Conservation (phyloP, 2,113 vertebrate species). For the Tyrannus savana region DNA sequence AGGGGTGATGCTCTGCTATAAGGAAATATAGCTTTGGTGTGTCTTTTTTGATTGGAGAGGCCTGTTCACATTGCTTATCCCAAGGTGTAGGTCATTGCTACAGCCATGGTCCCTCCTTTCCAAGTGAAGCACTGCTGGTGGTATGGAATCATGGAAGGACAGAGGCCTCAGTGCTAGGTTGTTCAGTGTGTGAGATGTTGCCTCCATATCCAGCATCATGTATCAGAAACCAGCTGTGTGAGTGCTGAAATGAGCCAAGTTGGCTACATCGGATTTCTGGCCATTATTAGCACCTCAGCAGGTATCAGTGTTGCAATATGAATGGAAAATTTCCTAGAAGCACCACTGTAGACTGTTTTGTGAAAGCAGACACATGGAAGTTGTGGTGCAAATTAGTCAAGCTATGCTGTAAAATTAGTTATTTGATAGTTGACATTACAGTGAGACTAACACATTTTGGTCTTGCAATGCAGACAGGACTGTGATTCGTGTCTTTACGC, state of each 20-base stretch:
- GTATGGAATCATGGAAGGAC: background rate
- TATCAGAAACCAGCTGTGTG: background rate
- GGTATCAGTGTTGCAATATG: background rate
- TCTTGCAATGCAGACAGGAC: background rate
- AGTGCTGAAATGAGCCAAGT: background rate
- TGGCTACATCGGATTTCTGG: background rate
- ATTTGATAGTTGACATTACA: background rate
- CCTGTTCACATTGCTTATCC: background rate
- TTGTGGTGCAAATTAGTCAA: background rate
- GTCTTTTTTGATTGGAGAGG: background rate
- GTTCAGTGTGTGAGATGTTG: background rate
- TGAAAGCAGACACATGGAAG: background rate
- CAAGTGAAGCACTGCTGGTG: background rate
- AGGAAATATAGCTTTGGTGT: background rate
- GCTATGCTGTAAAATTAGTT: background rate
- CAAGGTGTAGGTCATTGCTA: background rate
- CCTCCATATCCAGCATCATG: background rate
- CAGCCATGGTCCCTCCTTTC: rapidly evolving
- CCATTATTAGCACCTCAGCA: background rate
- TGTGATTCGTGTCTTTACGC: conserved; percentile 1
- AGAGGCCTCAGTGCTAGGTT: background rate
- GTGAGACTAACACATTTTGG: background rate
- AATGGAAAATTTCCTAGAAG: background rate
- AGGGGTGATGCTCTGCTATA: background rate
- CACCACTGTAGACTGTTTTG: background rate